These are phyloP conservation scores for Stenodera caucasica DNA, from an alignment of 2,888 invertebrate genomes.

Conservation along the genomic window DNA sequence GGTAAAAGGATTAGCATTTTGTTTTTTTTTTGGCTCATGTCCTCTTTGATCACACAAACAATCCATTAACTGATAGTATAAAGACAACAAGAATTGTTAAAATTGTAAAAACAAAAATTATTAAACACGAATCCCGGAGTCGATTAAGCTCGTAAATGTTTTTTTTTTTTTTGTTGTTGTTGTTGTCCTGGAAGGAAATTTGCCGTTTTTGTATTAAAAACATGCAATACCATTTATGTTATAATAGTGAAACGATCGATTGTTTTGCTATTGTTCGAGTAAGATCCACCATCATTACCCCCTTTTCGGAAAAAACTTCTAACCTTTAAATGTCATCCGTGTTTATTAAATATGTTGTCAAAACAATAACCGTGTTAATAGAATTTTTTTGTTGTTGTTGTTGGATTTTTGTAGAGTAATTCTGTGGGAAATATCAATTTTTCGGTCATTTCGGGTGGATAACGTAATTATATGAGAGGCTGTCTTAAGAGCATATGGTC, in stretches of 20 bases:
- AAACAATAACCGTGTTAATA: neutral
- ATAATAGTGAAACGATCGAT: constrained; percentile 1
- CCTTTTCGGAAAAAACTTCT: neutral
- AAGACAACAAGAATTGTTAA: neutral
- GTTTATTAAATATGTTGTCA: constrained; percentile 1
- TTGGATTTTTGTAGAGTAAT: neutral
- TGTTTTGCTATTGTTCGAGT: neutral
- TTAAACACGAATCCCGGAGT: constrained; percentile 6
- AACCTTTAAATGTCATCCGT: constrained; percentile 7
- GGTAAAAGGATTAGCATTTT: neutral
- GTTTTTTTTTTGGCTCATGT: neutral
- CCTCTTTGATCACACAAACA: constrained; percentile 4
- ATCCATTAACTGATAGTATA: constrained; percentile 6
- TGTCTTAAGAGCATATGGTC: neutral
- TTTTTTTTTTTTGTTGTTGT: too few species aligned
- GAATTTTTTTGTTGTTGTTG: neutral
- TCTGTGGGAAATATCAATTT: neutral
- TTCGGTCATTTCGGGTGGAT: neutral
- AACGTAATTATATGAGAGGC: neutral
- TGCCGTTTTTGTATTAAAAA: constrained; percentile 2
- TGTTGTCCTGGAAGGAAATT: constrained; percentile 4
- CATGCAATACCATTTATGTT: constrained; percentile 8
- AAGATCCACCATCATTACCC: constrained; percentile 7
- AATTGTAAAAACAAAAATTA: neutral
- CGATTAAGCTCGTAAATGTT: neutral